Evolutionary conservation across 2,113 vertebrate genomes (phyloP), one percentile per base, ranked within the genome.

Genomic region (Pachycephala philippinensis): DNA sequence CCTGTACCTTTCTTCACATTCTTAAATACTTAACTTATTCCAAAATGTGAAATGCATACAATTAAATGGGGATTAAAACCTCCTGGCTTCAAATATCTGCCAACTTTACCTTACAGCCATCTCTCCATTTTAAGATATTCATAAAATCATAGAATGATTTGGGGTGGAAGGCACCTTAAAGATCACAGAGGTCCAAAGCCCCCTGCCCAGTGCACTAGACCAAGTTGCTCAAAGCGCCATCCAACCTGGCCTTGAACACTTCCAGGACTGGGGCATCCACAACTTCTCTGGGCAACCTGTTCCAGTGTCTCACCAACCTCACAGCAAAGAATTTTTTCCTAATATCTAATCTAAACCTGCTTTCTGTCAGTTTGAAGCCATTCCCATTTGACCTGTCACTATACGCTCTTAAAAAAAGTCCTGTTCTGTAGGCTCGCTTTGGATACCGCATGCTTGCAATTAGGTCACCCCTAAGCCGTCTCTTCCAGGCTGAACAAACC

Each of bases 31-130:
- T 80, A 66, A 82, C 75, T 80, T 95, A 44, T 82, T 91, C 54
- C 69, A 64, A 79, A 82, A 57, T 31, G 13, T 74, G 74, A 95
- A 69, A 52, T 76, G 35, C 20, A 50, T 53, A 35, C 17, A 82
- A 39, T 23, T 61, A 94, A 90, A 72, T 9, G 77, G 11, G 21
- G n/a, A 93, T 71, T 71, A 83, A 96, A 82, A 91, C 20, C 90
- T 61, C 31, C 45, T 88, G 66, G 35, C 50, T 87, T 95, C 64
- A 94, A 78, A 37, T 74, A 93, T 31, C 59, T 64, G 84, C 28
- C 68, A 79, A 50, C 18, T 88, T 74, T 72, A 89, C 68, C 87
- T 93, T 54, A 92, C 84, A 93, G 44, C 14, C 11, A 33, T 66
- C 40, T 96, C 87, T 79, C 71, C 45, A 75, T 84, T 94, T 90